phyloP scores from a whole-genome alignment of 2,797 vertebrate genomes.

The Telmatherina bonti region DNA sequence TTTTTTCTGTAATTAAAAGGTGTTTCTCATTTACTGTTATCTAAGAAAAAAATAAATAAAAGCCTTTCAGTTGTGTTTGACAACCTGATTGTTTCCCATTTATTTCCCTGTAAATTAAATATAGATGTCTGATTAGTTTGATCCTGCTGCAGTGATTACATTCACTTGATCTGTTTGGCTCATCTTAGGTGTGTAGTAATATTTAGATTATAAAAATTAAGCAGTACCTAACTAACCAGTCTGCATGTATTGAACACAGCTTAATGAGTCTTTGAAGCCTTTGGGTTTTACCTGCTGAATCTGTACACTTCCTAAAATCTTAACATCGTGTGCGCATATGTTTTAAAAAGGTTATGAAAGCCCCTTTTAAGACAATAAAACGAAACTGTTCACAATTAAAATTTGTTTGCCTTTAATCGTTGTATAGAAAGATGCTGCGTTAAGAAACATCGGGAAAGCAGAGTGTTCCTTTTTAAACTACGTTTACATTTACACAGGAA shows the following conservation, averaged over 20 bases:
- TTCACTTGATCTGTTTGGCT: background rate
- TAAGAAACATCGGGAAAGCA: background rate
- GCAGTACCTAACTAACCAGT: background rate
- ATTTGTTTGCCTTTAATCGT: background rate
- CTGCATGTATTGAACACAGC: background rate
- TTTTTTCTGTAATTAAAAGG: constrained; percentile 63
- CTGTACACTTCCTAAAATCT: background rate
- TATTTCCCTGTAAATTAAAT: constrained; percentile 2
- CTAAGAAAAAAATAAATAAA: constrained; percentile 36
- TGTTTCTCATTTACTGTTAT: constrained; percentile 40
- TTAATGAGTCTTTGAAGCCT: background rate
- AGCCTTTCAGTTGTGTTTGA: constrained; percentile 19
- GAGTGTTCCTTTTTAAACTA: background rate
- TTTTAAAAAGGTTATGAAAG: background rate
- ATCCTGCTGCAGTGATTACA: background rate
- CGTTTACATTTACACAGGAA: background rate
- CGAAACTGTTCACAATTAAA: no score
- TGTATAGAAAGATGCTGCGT: constrained; percentile 6
- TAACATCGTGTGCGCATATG: background rate
- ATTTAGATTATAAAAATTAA: background rate
- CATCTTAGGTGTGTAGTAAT: background rate
- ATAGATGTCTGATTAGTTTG: background rate
- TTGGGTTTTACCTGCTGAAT: background rate
- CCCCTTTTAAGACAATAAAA: background rate
- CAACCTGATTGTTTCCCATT: constrained; percentile 7